Base-by-base conservation (phyloP, 2,113 vertebrate genomes). In the Opisthocomus hoazin region DNA sequence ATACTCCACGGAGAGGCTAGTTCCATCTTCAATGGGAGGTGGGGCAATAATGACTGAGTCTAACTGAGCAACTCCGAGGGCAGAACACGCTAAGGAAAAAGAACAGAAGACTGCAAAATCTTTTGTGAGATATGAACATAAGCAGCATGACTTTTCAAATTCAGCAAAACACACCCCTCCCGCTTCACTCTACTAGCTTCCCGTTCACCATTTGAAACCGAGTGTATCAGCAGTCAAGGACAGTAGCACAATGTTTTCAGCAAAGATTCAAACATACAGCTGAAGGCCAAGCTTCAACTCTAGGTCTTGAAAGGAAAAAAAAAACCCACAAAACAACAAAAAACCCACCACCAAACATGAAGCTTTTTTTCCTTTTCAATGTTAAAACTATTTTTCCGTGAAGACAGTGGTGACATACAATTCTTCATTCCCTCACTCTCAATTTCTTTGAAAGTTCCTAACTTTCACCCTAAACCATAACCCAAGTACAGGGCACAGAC, bases 1-100 rank as follows among this genome's bases (percentile, higher is more conserved):
- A 97, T 99, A 98, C 43, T 98, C 98, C 97, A 99, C 93, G 41
- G 98, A 98, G 43, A 99, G 98, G 88, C 74, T 97, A 63, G 97
- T 98, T 77, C 98, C 98, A 53, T 99, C 99, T 93, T 98, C 97
- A 34, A 98, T 68, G 13, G 98, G 98, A 80, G 99, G 98, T 12
- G 99, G 99, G 15, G 98, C 99, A 77, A 99, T 98, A 97, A 99
- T 99, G 81, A 99, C 99, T 2, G 99, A 99, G 97, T 99, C 99
- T 53, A 99, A 97, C 96, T 99, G 99, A 78, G 99, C 98, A 64
- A 99, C 98, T 12, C 98, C 98, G 5, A 99, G 98, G 15, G 98
- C 98, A 65, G 98, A 98, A 83, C 99, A 99, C 0, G 99, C 99
- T 99, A 29, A 48, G 56, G 75, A 37, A 46, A 94, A 92, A 86